A percentile compares a stretch with the other conserved stretches of the same genome.
phyloP scores from a whole-genome alignment of 1,140 invertebrate species.

The Colletes gigas region DNA sequence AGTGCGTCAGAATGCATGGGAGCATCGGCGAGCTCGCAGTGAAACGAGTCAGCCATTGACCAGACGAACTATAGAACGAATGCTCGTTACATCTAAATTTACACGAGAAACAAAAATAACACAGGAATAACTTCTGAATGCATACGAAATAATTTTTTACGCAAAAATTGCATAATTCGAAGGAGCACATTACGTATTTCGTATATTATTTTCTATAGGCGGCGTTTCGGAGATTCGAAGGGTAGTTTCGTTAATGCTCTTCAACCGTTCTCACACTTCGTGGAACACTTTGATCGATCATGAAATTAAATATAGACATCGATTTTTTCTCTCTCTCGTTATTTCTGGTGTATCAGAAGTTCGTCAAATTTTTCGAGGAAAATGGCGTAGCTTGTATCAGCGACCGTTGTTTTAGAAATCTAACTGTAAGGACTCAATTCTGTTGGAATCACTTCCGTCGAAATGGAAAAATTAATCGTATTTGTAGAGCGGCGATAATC shows the following conservation, averaged over 20 bases:
- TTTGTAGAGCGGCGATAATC: not conserved
- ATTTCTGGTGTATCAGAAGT: not conserved
- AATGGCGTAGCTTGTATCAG: too few relatives aligned
- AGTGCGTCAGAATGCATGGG: not conserved
- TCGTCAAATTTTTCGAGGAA: too few relatives aligned
- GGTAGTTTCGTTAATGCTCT: not conserved
- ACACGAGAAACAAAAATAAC: too few relatives aligned
- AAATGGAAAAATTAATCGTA: not conserved
- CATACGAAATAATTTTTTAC: too few relatives aligned
- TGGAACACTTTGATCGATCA: not conserved
- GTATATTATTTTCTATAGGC: not conserved
- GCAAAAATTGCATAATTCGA: too few relatives aligned
- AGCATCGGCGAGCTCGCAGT: not conserved
- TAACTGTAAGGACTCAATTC: too few relatives aligned
- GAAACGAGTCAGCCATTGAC: conserved; percentile 19
- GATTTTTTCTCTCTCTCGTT: not conserved
- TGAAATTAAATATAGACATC: not conserved
- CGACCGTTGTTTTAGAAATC: too few relatives aligned
- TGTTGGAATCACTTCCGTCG: too few relatives aligned
- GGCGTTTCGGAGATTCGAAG: too few relatives aligned
- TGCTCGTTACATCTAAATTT: not conserved
- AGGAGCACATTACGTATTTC: too few relatives aligned
- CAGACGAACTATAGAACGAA: not conserved
- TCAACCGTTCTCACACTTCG: not conserved
- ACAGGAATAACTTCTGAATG: too few relatives aligned